Base-by-base conservation (phyloP, 1,140 invertebrate genomes). In the Aphis gossypii region DNA sequence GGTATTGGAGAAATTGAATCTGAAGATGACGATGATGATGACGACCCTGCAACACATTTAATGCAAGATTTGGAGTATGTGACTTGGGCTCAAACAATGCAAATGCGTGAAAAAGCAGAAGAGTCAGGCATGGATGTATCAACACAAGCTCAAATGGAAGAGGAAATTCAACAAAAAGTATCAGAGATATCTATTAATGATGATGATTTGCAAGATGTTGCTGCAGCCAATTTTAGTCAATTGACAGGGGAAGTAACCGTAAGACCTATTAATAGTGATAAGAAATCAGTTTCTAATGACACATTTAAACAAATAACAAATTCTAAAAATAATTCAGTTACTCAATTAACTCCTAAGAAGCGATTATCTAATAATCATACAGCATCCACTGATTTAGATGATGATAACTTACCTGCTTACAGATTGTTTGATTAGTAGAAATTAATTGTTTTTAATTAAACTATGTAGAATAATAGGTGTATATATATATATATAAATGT, bases 21-120 rank as follows among this genome's bases (percentile, higher is more conserved):
- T 93, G 89, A 90, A 60, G 89, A 90, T 68, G 82, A 93, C n/a
- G 92, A 93, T 86, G 92, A 92, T 35, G 25, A 92, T 51, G 90
- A 93, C 11, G 91, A 92, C 38, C 76, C 51, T 6, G 30, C 46
- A 30, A 44, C 41, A 38, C 46, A 46, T 41, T 92, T 92, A 23
- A 51, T 84, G 83, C 30, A 83, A 38, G 76, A 92, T 84, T 84
- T 92, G 14, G 91, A 92, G 20, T 92, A 92, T 92, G 91, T 92
- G 8, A 92, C 76, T 84, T 92, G 91, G 91, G 76, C 91, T 54
- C 91, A 92, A 92, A 84, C 83, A 51, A 84, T 92, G 76, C 46
- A 92, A 46, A 51, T 92, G 46, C 91, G 91, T 92, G 91, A 92
- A 54, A 18, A 92, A 54, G 91, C 91, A 18, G 76, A 84, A 84